A percentile compares a stretch with the other conserved stretches of the same genome.
These are phyloP conservation scores for Amazonetta brasiliensis DNA, from an alignment of 2,797 vertebrate species.

Conservation along the genomic window DNA sequence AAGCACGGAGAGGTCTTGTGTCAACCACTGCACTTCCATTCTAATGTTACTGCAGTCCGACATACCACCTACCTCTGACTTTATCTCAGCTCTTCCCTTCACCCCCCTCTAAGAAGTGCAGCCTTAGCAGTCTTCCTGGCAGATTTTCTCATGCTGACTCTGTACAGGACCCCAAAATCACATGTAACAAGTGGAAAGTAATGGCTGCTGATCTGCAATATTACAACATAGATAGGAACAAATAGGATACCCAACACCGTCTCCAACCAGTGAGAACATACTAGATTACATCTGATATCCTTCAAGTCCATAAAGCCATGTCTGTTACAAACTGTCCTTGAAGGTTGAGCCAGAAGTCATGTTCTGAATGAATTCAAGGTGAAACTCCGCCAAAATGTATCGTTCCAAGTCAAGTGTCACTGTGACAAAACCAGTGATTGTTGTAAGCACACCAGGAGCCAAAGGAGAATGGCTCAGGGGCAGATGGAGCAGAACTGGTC, in stretches of 20 bases:
- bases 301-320: background rate
- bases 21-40: background rate
- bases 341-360: accelerated
- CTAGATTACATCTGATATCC: background rate
- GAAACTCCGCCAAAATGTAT: background rate
- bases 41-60: background rate
- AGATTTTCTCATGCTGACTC: background rate
- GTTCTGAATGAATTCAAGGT: background rate
- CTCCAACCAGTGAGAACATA: background rate
- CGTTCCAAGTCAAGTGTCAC: background rate
- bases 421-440: background rate
- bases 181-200: background rate
- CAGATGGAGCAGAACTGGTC: background rate
- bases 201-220: background rate
- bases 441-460: background rate
- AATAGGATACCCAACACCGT: background rate
- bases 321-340: background rate
- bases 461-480: background rate
- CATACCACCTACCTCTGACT: background rate
- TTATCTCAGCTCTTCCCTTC: background rate
- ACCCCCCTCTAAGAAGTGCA: background rate
- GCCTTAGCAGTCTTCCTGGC: background rate
- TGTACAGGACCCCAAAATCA: background rate
- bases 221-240: background rate
- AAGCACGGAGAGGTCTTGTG: background rate